Evolutionary conservation across 2,113 vertebrate species (phyloP), one percentile per base, ranked within the genome.

Genomic region (Colistium nudipinnis): DNA sequence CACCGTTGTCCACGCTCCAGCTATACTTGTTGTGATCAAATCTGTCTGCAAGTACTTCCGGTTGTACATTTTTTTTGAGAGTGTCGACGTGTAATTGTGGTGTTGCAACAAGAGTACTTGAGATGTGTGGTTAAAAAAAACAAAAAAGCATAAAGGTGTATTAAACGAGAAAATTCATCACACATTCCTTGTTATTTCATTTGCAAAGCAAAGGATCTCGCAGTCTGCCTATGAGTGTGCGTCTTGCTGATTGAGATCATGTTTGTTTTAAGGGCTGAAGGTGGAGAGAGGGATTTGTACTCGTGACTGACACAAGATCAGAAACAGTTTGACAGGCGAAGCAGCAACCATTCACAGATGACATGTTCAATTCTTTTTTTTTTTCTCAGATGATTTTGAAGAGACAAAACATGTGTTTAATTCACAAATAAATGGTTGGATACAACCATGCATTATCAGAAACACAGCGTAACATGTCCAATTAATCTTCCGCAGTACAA

Each of bases 81-180:
- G 61, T 83, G 64, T 88, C 64, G 36, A 74, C 83, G 66, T 89
- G 67, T 87, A 44, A 74, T 56, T 83, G 85, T 89, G 61, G 47
- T 83, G 81, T 85, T 87, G 69, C 79, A 76, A 85, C 84, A 77
- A 76, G 24, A 66, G 47, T 19, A 78, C 67, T 83, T 70, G 57
- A 82, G 53, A 71, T 79, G 45, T 88, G 72, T 87, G 44, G 59
- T 65, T 63, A 49, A 82, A 54, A 54, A 31, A 31, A 31, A 31
- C 4, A 31, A 31, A 31, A 31, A 31, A 31, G 30, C 4, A 80
- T 27, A 51, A 79, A 85, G 81, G 48, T 81, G 69, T 70, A 84
- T 88, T 85, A 90, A 90, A 84, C 36, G 54, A 66, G 51, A 69
- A 68, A 66, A 70, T 56, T 35, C 43, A 63, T 7, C 35, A 75